Evolutionary conservation across 1,140 invertebrate genomes (phyloP).

Genomic region (Lucilia sericata): DNA sequence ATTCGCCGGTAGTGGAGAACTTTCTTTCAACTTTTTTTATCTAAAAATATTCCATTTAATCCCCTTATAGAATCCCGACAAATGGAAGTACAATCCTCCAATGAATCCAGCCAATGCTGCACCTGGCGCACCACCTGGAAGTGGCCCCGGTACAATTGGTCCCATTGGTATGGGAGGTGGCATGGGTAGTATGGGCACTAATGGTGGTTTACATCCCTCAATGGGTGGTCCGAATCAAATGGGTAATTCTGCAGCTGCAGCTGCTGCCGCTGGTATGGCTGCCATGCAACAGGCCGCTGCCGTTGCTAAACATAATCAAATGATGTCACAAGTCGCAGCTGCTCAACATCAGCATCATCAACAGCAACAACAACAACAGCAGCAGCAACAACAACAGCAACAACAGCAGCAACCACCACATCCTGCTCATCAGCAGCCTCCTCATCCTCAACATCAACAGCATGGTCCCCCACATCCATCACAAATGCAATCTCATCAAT

Average conservation of each 20-base stretch:
- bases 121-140: conserved; percentile 59
- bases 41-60: neutral
- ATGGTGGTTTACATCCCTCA: conserved; percentile 62
- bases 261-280: conserved; percentile 55
- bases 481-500: conserved; percentile 54
- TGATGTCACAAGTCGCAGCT: conserved; percentile 64
- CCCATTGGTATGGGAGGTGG: conserved; percentile 61
- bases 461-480: conserved; percentile 53
- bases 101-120: conserved; percentile 64
- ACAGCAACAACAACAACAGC: conserved; percentile 56
- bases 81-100: conserved; percentile 74
- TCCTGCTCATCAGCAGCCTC: conserved; percentile 43
- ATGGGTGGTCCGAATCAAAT: conserved; percentile 54
- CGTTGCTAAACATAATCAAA: conserved; percentile 65
- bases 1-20: too few relatives aligned
- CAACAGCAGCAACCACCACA: conserved; percentile 50
- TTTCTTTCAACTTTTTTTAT: too few relatives aligned
- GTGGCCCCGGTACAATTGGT: conserved; percentile 60
- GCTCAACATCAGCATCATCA: conserved; percentile 53
- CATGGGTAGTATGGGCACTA: conserved; percentile 56
- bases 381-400: conserved; percentile 56
- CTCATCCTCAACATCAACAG: conserved; percentile 56
- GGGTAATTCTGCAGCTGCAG: conserved; percentile 54
- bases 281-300: conserved; percentile 65
- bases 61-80: conserved; percentile 72